These are phyloP conservation scores for Helicoverpa armigera DNA, from an alignment of 1,140 invertebrate genomes.

Conservation along the genomic window DNA sequence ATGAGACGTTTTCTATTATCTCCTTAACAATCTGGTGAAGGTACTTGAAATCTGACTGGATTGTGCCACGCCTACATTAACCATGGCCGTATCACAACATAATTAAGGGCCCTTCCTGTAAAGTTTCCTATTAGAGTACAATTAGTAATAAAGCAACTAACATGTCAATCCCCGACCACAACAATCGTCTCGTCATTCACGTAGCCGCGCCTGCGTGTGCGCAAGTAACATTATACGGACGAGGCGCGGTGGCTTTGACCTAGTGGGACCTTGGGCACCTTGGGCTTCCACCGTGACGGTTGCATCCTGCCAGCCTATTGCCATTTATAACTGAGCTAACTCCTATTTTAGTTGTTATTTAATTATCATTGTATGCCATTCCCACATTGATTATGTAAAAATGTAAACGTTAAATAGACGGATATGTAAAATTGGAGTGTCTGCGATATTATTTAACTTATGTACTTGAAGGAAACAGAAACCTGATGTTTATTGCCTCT, in stretches of 20 bases:
- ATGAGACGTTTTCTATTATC: not conserved
- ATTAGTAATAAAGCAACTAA: slow-evolving; percentile 39
- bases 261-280: slow-evolving; percentile 45
- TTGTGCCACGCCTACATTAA: not conserved
- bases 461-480: not conserved
- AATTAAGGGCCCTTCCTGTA: not conserved
- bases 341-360: slow-evolving; percentile 14
- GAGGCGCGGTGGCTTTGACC: slow-evolving; percentile 55
- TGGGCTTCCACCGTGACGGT: slow-evolving; percentile 53
- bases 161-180: slow-evolving; percentile 22
- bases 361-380: slow-evolving; percentile 12
- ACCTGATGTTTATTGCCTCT: slow-evolving; percentile 35
- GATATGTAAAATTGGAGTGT: not conserved
- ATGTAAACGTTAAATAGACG: no score
- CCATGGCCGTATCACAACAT: not conserved
- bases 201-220: slow-evolving; percentile 28
- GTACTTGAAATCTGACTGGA: no score
- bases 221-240: slow-evolving; percentile 28
- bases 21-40: not conserved
- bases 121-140: not conserved
- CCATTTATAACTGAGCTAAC: not conserved
- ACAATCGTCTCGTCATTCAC: slow-evolving; percentile 20
- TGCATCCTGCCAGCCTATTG: slow-evolving; percentile 43
- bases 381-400: not conserved
- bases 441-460: not conserved